phyloP scores from a whole-genome alignment of 23 tunicate species.

The Ascidia mentula region DNA sequence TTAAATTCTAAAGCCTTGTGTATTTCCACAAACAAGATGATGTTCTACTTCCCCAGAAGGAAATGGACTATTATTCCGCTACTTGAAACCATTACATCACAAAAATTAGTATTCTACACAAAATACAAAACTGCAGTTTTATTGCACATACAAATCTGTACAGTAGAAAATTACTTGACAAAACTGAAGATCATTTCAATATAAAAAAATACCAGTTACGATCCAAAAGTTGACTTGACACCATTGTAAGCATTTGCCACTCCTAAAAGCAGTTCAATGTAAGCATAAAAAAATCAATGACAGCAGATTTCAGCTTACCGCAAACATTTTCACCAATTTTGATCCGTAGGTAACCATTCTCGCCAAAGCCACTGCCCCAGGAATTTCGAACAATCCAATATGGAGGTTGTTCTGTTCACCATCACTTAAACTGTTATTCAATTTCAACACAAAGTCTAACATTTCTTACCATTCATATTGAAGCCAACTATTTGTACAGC shows the following conservation, averaged over 20 bases:
- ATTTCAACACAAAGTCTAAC: neutral
- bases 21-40: too few relatives aligned
- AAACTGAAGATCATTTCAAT: neutral
- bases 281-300: neutral
- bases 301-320: neutral
- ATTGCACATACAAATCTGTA: neutral
- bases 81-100: too few relatives aligned
- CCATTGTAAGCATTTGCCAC: slow-evolving; percentile 18
- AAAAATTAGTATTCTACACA: neutral
- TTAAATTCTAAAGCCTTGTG: too few relatives aligned
- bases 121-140: neutral
- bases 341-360: slow-evolving; percentile 30
- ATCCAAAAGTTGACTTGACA: neutral
- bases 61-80: too few relatives aligned
- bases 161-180: neutral
- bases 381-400: slow-evolving; percentile 41
- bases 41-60: too few relatives aligned
- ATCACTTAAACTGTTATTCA: too few relatives aligned
- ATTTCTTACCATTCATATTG: slow-evolving; percentile 24
- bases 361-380: slow-evolving; percentile 39
- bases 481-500: slow-evolving; percentile 42
- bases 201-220: too few relatives aligned
- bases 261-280: neutral
- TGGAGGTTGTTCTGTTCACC: slow-evolving; percentile 8
- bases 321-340: slow-evolving; percentile 38